A percentile compares a stretch with the other conserved stretches of the same genome.
Evolutionary conservation across 2,113 vertebrate species (phyloP).

Genomic region (Odocoileus hemionus): DNA sequence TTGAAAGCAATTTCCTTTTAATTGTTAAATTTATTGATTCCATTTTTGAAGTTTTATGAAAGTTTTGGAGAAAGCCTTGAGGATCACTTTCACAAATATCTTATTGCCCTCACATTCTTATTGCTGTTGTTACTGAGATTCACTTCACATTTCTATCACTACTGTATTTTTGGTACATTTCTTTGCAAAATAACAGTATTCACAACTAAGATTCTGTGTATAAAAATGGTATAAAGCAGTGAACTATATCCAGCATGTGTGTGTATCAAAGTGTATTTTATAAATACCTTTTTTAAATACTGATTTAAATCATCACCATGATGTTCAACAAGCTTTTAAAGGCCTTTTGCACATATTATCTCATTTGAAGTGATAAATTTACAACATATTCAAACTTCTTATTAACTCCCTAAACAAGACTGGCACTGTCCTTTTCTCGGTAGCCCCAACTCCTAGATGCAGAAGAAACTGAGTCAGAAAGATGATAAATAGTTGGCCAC

Average conservation of each 20-base stretch:
- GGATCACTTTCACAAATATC: background rate
- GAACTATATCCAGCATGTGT: background rate
- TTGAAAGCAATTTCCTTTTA: background rate
- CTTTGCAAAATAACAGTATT: background rate
- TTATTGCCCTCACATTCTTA: background rate
- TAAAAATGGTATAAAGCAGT: background rate
- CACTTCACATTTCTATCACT: slow-evolving; percentile 7
- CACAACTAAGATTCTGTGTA: background rate
- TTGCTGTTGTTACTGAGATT: slow-evolving; percentile 1
- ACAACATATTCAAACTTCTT: slow-evolving; percentile 22
- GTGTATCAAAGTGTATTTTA: background rate
- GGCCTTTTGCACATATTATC: background rate
- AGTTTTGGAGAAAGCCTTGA: background rate
- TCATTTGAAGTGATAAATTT: slow-evolving; percentile 22
- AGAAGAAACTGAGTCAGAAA: slow-evolving; percentile 46
- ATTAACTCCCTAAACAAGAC: slow-evolving; percentile 3
- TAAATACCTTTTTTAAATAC: background rate
- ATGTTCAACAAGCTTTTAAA: background rate
- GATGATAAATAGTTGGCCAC: background rate
- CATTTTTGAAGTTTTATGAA: slow-evolving; percentile 3
- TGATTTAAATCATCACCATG: background rate
- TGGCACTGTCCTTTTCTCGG: background rate
- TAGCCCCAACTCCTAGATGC: background rate
- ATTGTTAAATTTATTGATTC: slow-evolving; percentile 29
- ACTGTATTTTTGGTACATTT: background rate